Evolutionary conservation across 1,140 invertebrate genomes (phyloP).

Genomic region (Phortica variegata): DNA sequence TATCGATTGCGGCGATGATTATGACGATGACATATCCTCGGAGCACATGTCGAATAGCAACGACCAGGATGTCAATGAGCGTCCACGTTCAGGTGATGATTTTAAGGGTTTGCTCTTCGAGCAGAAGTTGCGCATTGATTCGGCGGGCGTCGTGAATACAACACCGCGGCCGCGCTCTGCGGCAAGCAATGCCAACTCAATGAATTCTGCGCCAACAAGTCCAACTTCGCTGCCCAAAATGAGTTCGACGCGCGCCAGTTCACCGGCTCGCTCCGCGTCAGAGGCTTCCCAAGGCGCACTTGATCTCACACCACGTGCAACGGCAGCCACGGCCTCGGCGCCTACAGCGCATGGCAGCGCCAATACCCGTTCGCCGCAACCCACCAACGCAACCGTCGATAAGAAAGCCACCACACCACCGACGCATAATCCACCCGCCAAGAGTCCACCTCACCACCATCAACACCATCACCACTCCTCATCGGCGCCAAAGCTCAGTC

Average conservation of each 20-base stretch:
- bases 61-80: constrained; percentile 31
- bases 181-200: constrained; percentile 40
- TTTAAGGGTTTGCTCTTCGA: constrained; percentile 50
- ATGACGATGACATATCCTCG: constrained; percentile 44
- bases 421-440: constrained; percentile 5
- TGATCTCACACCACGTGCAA: constrained; percentile 62
- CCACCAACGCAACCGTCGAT: constrained; percentile 1
- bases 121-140: constrained; percentile 49
- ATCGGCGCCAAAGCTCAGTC: constrained; percentile 6
- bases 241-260: constrained; percentile 21
- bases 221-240: constrained; percentile 33
- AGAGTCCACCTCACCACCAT: constrained; percentile 16
- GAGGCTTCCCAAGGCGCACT: constrained; percentile 63
- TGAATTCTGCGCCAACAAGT: constrained; percentile 39
- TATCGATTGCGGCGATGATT: constrained; percentile 61
- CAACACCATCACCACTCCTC: constrained; percentile 20
- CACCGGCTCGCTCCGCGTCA: constrained; percentile 56
- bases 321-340: not conserved
- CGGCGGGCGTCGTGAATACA: constrained; percentile 36
- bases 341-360: constrained; percentile 7
- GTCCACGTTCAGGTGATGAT: constrained; percentile 47
- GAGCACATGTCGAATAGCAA: constrained; percentile 44
- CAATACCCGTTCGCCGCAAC: constrained; percentile 24
- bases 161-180: constrained; percentile 31
- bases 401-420: constrained; percentile 28